These are phyloP conservation scores for Stegophylla sp. DNA, from an alignment of 2,888 invertebrate species.

Conservation along the genomic window DNA sequence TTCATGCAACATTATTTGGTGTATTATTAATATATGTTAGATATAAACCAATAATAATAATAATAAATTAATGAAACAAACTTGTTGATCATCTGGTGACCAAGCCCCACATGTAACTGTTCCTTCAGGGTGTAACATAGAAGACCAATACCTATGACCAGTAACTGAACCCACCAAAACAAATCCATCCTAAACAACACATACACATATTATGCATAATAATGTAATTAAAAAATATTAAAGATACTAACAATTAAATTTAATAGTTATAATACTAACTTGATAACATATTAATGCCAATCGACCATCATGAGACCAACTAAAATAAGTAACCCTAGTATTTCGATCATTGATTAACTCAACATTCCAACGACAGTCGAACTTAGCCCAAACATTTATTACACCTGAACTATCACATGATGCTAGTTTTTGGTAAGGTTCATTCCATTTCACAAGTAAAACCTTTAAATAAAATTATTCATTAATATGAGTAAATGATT, in stretches of 20 bases:
- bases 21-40: background rate
- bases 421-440: constrained; percentile 95
- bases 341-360: constrained; percentile 98
- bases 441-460: constrained; percentile 96
- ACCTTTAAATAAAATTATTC: constrained; percentile 70
- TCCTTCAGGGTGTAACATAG: constrained; percentile 92
- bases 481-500: background rate
- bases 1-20: constrained; percentile 62
- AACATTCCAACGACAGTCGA: constrained; percentile 98
- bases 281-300: constrained; percentile 98
- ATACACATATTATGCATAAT: background rate
- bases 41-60: background rate
- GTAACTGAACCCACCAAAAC: constrained; percentile 97
- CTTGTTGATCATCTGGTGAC: constrained; percentile 96
- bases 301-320: constrained; percentile 97
- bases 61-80: constrained; percentile 62
- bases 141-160: constrained; percentile 97
- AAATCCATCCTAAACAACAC: constrained; percentile 82
- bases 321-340: constrained; percentile 96
- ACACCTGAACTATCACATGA: constrained; percentile 97
- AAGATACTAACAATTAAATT: constrained; percentile 9
- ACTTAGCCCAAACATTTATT: constrained; percentile 99
- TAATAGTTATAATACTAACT: constrained; percentile 66
- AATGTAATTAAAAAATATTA: background rate
- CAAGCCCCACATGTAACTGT: constrained; percentile 96